A percentile compares a stretch with the other conserved stretches of the same genome.
phyloP scores from a whole-genome alignment of 2,113 vertebrate genomes.

The Hyperopisus bebe region DNA sequence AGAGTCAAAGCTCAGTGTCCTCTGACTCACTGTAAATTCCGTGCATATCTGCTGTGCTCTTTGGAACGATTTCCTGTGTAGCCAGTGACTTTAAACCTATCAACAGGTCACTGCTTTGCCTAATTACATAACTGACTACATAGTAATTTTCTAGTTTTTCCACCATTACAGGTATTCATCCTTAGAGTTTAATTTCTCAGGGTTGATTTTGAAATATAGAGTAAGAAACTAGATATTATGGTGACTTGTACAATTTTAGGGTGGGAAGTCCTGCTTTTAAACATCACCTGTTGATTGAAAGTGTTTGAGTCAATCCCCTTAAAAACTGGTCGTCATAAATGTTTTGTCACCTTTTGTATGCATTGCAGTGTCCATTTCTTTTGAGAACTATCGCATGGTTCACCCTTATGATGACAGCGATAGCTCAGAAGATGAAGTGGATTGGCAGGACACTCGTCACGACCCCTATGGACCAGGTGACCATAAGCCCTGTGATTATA shows the following conservation, averaged over 20 bases:
- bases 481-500: background rate
- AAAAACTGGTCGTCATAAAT: background rate
- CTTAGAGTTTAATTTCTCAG: background rate
- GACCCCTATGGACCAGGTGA: conserved; percentile 87
- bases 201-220: background rate
- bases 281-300: background rate
- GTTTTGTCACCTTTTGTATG: conserved; percentile 25
- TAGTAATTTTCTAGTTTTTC: background rate
- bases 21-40: background rate
- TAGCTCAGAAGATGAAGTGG: conserved; percentile 93
- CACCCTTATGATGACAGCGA: conserved; percentile 90
- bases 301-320: background rate
- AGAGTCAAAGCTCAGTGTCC: background rate
- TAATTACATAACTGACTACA: background rate
- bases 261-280: background rate
- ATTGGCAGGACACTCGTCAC: conserved; percentile 92
- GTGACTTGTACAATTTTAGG: background rate
- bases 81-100: background rate
- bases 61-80: background rate
- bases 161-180: background rate
- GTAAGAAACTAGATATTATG: background rate
- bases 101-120: background rate
- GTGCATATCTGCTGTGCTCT: background rate
- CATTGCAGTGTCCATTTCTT: conserved; percentile 88
- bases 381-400: conserved; percentile 93